Evolutionary conservation across 2,888 invertebrate genomes (phyloP).

Genomic region (Heliconius erato): DNA sequence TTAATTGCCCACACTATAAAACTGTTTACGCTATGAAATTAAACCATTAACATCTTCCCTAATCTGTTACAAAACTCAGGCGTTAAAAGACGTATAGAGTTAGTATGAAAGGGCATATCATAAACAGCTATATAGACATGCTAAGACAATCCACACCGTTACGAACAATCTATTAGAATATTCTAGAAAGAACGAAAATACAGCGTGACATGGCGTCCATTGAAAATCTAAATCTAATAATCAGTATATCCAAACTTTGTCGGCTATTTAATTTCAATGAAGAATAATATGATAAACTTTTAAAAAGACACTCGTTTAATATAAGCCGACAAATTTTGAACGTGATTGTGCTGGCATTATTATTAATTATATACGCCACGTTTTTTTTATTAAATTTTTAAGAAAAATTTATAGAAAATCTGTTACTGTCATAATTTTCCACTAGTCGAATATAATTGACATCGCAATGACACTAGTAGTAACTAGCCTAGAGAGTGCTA

Average conservation of each 20-base stretch:
- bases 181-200: slow-evolving; percentile 65
- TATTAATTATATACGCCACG: slow-evolving; percentile 39
- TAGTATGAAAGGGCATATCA: slow-evolving; percentile 50
- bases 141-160: slow-evolving; percentile 67
- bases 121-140: slow-evolving; percentile 69
- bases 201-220: slow-evolving; percentile 58
- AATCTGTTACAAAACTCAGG: slow-evolving; percentile 12
- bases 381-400: slow-evolving; percentile 50
- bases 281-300: not conserved
- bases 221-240: slow-evolving; percentile 61
- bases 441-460: slow-evolving; percentile 86
- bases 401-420: slow-evolving; percentile 71
- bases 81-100: not conserved
- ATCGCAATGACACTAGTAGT: slow-evolving; percentile 83
- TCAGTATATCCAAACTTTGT: slow-evolving; percentile 59
- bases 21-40: slow-evolving; percentile 68
- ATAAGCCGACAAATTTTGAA: slow-evolving; percentile 32
- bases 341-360: slow-evolving; percentile 40
- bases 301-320: slow-evolving; percentile 3
- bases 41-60: slow-evolving; percentile 21
- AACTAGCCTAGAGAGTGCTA: slow-evolving; percentile 82
- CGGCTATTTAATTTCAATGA: slow-evolving; percentile 1
- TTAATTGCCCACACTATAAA: slow-evolving; percentile 62
- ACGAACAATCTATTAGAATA: slow-evolving; percentile 66
- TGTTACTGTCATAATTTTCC: slow-evolving; percentile 71